Conservation (phyloP, 2,797 vertebrate species). For the Fringilla coelebs region DNA sequence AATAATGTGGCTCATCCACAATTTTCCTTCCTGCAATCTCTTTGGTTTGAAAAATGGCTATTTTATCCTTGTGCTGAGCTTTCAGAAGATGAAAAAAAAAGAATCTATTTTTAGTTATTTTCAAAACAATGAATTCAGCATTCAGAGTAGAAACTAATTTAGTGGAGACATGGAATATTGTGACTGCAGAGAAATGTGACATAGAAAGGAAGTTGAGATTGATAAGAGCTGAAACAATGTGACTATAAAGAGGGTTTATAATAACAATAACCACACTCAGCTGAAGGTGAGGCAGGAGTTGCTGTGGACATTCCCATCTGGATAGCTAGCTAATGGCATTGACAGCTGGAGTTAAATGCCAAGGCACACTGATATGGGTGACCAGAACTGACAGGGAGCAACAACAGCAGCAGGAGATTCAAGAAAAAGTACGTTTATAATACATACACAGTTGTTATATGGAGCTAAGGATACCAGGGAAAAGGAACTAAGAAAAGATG, state of each 20-base stretch:
- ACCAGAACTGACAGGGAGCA: neutral
- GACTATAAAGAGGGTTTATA: neutral
- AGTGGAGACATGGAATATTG: neutral
- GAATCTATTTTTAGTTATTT: neutral
- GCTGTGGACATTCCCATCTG: neutral
- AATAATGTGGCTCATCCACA: neutral
- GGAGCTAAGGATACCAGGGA: neutral
- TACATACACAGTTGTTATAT: neutral
- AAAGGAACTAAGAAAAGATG: neutral
- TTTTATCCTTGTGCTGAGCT: neutral
- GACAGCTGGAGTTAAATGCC: slow-evolving; percentile 5
- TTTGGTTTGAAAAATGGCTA: neutral
- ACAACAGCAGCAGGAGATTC: neutral
- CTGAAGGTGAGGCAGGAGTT: slow-evolving; percentile 14
- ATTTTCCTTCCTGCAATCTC: neutral
- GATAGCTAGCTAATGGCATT: slow-evolving; percentile 1
- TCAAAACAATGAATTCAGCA: neutral
- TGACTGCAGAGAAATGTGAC: neutral
- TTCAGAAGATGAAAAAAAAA: neutral
- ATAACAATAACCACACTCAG: neutral
- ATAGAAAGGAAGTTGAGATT: neutral
- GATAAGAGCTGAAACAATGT: neutral
- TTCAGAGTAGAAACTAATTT: neutral
- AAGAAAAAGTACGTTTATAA: neutral
- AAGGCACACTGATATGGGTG: neutral